Evolutionary conservation across 2,113 vertebrate genomes (phyloP), one percentile per base, ranked within the genome.

Genomic region (Bothrops jararaca): DNA sequence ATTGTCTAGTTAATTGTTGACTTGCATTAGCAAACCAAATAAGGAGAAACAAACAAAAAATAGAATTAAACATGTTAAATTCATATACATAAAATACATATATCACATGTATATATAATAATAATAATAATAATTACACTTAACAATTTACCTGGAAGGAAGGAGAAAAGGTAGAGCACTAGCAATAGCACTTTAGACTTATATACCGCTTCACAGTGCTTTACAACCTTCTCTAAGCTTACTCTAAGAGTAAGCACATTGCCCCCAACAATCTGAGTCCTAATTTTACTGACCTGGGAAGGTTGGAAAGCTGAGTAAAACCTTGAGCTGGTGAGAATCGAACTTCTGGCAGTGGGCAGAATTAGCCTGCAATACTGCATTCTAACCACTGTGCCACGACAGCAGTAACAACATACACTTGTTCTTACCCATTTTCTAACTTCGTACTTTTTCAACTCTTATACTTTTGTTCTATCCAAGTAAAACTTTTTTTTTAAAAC

Each of bases 401-500:
- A n/a, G 12, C 13, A 39, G 29, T 26, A 54, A 15, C 1, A 39
- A 42, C 52, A n/a, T 12, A 80, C 4, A 85, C 4, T 29, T 18
- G 34, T n/a, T 54, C 85, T 91, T 85, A 39, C 8, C 12, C 48
- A 11, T 3, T 74, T 34, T 22, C 34, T 42, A 80, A 80, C 34
- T 42, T 80, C 7, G 22, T 80, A 80, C 34, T 42, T 42, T 39
- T 34, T 34, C 64, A 69, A 69, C 64, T 69, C 2, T 34, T 34
- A n/a, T 13, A 5, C 29, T n/a, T n/a, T 69, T 80, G 7, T 95
- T 93, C 95, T 96, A 91, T 88, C 89, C 90, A 74, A 95, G 91
- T 91, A 95, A 94, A 96, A 97, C 95, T 93, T 13, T 90, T 90
- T 92, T 95, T 91, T 94, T 94, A 94, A 95, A 95, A 94, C 92